Evolutionary conservation across 2,113 vertebrate genomes (phyloP), one percentile per base, ranked within the genome.

Genomic region (Nanorana parkeri): DNA sequence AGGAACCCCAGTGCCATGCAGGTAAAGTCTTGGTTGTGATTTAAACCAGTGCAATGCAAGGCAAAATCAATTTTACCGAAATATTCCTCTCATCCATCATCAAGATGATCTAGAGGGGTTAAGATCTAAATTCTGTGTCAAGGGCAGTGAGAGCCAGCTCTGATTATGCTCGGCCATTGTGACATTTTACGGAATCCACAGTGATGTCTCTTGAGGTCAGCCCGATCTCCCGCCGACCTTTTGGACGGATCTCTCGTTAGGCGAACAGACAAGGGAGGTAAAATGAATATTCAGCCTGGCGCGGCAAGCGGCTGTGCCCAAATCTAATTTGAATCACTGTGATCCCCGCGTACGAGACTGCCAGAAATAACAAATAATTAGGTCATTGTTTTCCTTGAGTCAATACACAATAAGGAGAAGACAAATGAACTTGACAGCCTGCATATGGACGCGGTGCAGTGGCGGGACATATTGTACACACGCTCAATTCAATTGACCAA

Each of bases 321-420:
- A 56, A 67, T 78, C 24, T 78, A 26, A 66, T 52, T 54, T 55
- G 26, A 67, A 78, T 56, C 26, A 20, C 52, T 54, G 16, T 23
- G 55, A 47, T 47, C 17, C 60, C 41, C 51, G 23, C 28, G 19
- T 58, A 21, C 41, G 17, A 56, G 69, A 17, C 41, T 54, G 68
- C n/a, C 68, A 29, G 19, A 28, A 52, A 29, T 19, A n/a, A 20
- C 67, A 68, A 47, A 66, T 66, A 77, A 77, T 66, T 66, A 54
- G 75, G 75, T 77, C 75, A 78, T 55, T 67, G 24, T 78, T 67
- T 56, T 67, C 26, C 41, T 66, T 51, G 47, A 66, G 63, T 66
- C 28, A 77, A 66, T 66, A 11, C 63, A 65, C 23, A 54, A 32
- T 61, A 41, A 36, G 32, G 32, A 5, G 17, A n/a, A 65, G 16